Evolutionary conservation across 2,113 vertebrate genomes (phyloP).

Genomic region (Trachemys scripta): DNA sequence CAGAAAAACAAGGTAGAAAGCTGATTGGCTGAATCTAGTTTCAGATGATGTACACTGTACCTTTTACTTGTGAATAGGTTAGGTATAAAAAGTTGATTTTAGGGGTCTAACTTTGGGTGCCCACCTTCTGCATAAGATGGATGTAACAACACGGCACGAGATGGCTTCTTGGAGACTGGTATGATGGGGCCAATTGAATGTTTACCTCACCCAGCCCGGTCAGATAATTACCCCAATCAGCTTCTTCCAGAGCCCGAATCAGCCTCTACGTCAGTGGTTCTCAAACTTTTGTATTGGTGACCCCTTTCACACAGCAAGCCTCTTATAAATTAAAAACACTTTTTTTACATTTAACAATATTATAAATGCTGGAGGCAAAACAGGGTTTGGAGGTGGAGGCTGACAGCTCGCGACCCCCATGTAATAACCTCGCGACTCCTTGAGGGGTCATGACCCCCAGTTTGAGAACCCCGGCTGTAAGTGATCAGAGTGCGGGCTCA

Average conservation of each 20-base stretch:
- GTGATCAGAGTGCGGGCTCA: background rate
- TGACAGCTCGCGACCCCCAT: no score
- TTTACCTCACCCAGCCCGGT: background rate
- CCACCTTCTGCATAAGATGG: background rate
- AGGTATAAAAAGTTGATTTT: no score
- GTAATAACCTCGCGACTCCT: no score
- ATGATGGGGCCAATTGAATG: background rate
- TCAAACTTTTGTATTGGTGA: no score
- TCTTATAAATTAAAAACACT: no score
- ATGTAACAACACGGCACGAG: background rate
- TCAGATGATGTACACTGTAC: background rate
- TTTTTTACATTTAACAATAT: no score
- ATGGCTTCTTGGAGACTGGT: background rate
- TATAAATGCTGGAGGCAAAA: no score
- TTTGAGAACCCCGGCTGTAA: background rate
- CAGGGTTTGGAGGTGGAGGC: no score
- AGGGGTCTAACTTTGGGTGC: background rate
- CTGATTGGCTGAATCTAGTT: background rate
- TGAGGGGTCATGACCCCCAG: no score
- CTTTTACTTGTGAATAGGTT: background rate
- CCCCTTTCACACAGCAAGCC: no score
- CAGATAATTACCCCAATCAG: background rate
- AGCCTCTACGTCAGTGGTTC: no score
- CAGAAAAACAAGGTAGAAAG: background rate
- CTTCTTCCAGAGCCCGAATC: no score